Base-by-base conservation (phyloP, 2,888 invertebrate species). In the Sinohyriopsis cumingii region DNA sequence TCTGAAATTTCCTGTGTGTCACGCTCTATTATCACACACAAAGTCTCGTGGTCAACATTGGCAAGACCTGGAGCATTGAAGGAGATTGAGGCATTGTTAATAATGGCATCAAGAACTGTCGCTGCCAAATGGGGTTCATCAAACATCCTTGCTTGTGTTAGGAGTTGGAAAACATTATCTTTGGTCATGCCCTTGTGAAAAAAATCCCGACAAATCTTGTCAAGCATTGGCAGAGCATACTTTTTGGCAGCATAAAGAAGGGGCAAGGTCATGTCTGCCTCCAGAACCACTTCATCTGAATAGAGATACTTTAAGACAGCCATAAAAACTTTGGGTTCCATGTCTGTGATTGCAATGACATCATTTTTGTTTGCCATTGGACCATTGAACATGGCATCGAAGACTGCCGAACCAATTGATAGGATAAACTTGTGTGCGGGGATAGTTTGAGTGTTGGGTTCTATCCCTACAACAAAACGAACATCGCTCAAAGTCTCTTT, bases 331-430 rank as follows among this genome's bases (percentile, higher is more conserved):
- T 94, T 93, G 0, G 95, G 95, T 85, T 96, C 95, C 0, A 95
- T 94, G 88, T 96, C 95, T 0, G 95, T 95, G 64, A 95, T 91
- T 86, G 95, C 95, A 65, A 95, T 93, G 82, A 95, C 94, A 64
- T 74, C 82, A 25, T 86, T 85, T 33, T 81, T 80, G 5, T 85
- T 82, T 20, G 88, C 86, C 83, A 88, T 86, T 28, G 79, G 86
- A 24, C 95, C 95, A 86, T 95, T 95, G 85, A 96, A 95, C 94
- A 95, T 94, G 9, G 95, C 95, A 89, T 95, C 95, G 87, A 96
- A 96, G 3, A 96, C 95, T 0, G 95, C 95, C 84, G 95, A 95
- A 1, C 95, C 95, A 15, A 95, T 94, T 0, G 95, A 94, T 55
- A 96, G 89, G 0, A 96, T 94, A 84, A 95, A 94, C 73, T 87